These are phyloP conservation scores for Poeciliopsis prolifica DNA, from an alignment of 2,113 vertebrate species.

Conservation along the genomic window DNA sequence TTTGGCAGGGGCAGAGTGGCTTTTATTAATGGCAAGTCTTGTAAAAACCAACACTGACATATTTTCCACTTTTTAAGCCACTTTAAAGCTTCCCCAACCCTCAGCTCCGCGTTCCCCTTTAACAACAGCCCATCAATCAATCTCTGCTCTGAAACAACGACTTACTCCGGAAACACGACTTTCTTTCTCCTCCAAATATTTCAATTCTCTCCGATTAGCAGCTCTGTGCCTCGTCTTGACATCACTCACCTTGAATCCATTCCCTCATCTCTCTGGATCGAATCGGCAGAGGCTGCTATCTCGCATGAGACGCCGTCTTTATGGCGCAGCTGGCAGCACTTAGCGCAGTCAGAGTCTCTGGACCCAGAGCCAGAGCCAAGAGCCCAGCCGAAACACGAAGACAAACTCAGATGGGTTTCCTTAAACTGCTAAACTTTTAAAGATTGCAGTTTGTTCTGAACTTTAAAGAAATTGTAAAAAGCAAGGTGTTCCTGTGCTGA, in stretches of 20 bases:
- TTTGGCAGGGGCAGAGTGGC: neutral
- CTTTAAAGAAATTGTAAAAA: neutral
- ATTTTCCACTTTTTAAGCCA: conserved; percentile 2
- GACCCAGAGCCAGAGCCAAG: neutral
- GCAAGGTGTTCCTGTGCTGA: neutral
- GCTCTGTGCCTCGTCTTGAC: conserved; percentile 27
- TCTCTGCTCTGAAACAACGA: conserved; percentile 3
- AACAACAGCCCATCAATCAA: conserved; percentile 3
- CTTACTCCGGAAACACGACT: conserved; percentile 3
- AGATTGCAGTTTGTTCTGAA: neutral
- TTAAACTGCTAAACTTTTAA: conserved; percentile 11
- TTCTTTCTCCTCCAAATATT: conserved; percentile 6
- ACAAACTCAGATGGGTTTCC: neutral
- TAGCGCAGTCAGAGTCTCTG: conserved; percentile 24
- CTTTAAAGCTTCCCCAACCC: neutral
- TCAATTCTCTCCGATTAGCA: conserved; percentile 16
- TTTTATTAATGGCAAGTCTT: conserved; percentile 7
- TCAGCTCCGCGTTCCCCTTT: neutral
- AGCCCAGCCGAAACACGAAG: conserved; percentile 1
- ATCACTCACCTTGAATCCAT: conserved; percentile 52
- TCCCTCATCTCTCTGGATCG: conserved; percentile 45
- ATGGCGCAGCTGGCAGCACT: conserved; percentile 61
- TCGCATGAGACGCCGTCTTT: conserved; percentile 32
- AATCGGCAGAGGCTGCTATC: conserved; percentile 17
- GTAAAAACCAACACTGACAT: neutral